Evolutionary conservation across 2,888 invertebrate genomes (phyloP), one percentile per base, ranked within the genome.

Genomic region (Aporophyla nigra): DNA sequence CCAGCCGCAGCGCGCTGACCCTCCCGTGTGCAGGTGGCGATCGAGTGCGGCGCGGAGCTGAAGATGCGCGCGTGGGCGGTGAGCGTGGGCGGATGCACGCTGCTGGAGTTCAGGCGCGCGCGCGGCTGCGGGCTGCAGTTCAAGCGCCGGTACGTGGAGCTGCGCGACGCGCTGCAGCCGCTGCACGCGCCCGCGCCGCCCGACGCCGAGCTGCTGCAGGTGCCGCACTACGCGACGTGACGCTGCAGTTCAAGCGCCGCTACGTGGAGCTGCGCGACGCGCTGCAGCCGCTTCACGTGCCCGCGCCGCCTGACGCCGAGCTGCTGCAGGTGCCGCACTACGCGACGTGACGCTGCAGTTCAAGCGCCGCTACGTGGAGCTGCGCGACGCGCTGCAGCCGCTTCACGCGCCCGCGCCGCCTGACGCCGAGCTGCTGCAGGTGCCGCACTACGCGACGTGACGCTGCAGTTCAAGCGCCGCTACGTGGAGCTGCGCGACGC

Each of bases 101-200:
- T 98, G 76, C 87, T 89, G 76, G 91, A 84, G 83, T 88, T 90
- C 83, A 90, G 90, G 89, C 97, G 99, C 76, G 98, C 98, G 62
- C 98, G 99, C 97, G 99, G 99, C 89, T 99, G 99, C 97, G 99
- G 99, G 67, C 96, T 99, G 82, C 99, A 99, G 93, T 99, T 99
- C 95, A 99, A 99, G 95, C 97, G 98, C 80, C 97, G 98, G 90
- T 99, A 98, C 94, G 95, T 98, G 43, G 97, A 98, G 92, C 97
- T 99, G 83, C 98, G 98, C 89, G 93, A 94, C 71, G 94, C 94
- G 71, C 94, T 98, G 83, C 94, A 93, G 43, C 96, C 97, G 86
- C 97, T 98, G 71, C 82, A 88, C 70, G 89, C 89, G 62, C 80
- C 86, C 58, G 67, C 74, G 53, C 80, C 68, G 49, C 73, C 82